phyloP scores from a whole-genome alignment of 2,797 vertebrate species.

The Podarcis lilfordi region DNA sequence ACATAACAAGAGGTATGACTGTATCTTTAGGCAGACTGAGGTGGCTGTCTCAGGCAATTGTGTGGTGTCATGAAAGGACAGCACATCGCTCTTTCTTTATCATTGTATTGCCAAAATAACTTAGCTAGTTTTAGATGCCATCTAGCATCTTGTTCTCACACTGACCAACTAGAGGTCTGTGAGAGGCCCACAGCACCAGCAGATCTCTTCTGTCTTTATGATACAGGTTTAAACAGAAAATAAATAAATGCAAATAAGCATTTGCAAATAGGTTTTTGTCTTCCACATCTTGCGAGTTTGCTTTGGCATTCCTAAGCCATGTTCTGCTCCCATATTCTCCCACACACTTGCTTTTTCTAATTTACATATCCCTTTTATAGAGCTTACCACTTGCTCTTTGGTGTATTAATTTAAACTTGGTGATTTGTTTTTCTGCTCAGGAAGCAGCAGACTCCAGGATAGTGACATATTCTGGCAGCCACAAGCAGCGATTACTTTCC shows the following conservation, averaged over 20 bases:
- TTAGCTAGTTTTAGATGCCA: no score
- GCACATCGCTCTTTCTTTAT: no score
- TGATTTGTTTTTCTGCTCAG: conserved; percentile 41
- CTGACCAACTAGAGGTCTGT: no score
- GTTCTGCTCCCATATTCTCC: background rate
- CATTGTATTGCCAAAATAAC: no score
- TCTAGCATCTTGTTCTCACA: no score
- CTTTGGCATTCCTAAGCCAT: background rate
- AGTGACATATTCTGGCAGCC: conserved; percentile 51
- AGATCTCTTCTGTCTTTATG: background rate
- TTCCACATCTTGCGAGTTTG: conserved; percentile 14
- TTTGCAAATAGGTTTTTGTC: background rate
- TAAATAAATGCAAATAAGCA: background rate
- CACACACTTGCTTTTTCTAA: background rate
- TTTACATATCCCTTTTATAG: conserved; percentile 28
- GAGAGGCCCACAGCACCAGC: background rate
- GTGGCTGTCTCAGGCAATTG: background rate
- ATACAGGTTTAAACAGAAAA: background rate
- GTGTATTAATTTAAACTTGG: conserved; percentile 49
- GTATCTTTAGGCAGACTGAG: background rate
- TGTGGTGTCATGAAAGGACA: no score
- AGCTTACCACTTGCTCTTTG: background rate
- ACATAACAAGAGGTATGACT: background rate
- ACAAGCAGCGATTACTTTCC: conserved; percentile 62
- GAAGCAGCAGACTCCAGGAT: conserved; percentile 38